Percentiles rank a stretch among this genome's conserved stretches.
Conservation (phyloP, 2,113 vertebrate genomes). For the Sinocyclocheilus rhinocerous region DNA sequence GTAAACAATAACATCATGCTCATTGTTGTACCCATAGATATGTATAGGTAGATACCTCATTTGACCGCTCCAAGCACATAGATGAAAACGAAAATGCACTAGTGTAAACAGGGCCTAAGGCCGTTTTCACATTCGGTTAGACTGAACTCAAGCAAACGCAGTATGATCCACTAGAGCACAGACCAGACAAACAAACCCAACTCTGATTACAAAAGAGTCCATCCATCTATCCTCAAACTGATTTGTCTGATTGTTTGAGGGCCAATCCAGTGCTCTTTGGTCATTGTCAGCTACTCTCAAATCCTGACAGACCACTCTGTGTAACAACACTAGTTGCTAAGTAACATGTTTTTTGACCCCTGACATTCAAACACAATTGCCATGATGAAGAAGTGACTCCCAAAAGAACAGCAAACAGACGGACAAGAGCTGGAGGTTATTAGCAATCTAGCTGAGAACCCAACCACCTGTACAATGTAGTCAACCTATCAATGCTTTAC, state of each 20-base stretch:
- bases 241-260: background rate
- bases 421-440: background rate
- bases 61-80: too few relatives aligned
- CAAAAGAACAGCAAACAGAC: background rate
- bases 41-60: too few relatives aligned
- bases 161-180: background rate
- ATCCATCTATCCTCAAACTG: background rate
- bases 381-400: background rate
- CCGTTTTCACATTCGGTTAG: background rate
- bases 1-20: too few relatives aligned
- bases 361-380: slow-evolving; percentile 27
- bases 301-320: background rate
- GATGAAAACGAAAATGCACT: too few relatives aligned
- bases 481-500: background rate
- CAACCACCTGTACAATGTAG: background rate
- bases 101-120: too few relatives aligned
- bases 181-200: background rate
- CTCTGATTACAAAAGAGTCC: background rate
- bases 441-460: background rate
- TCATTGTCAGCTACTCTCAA: background rate
- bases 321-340: background rate
- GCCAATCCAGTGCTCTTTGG: background rate
- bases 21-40: too few relatives aligned
- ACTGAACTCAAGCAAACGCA: too few relatives aligned
- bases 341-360: background rate